Base-by-base conservation (phyloP, 2,797 vertebrate genomes). In the Lithobates pipiens region DNA sequence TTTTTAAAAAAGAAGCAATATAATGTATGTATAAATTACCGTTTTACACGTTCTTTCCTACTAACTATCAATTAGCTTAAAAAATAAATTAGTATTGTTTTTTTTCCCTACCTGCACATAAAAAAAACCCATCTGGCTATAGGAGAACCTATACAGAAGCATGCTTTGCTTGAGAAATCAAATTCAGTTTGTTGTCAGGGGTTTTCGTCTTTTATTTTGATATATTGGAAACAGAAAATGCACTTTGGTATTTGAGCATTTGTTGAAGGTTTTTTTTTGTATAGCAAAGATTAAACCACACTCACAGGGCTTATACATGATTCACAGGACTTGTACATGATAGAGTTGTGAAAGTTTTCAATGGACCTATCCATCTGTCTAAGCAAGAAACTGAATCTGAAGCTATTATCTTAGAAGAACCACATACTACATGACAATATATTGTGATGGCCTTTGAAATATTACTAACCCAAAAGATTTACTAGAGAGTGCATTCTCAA, bases 211-310 rank as follows among this genome's bases (percentile, higher is more conserved):
- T 67, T 18, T 78, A 18, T 78, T 16, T 46, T 34, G 13, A n/a
- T 80, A 23, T 80, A 71, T 80, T 34, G 42, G 42, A 71, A 54
- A 71, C 27, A 36, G 29, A 32, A 32, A 71, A 50, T 44, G 18
- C 29, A 39, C 46, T 81, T 72, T 80, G 69, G 63, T 65, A 65
- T 65, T 65, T 42, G 70, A 72, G 36, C 23, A 72, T 72, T 44
- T 72, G 36, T 72, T 42, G 70, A 72, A 80, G 10, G 3, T 36
- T 54, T 18, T 57, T 18, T 54, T 57, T 75, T 75, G 29, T 18
- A 82, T 82, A 46, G 29, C 70, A 74, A 44, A 75, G 70, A 82
- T 82, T 74, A 81, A 72, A 27, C 32, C 39, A 11, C 69, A 81
- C 72, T 81, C 32, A 57, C 15, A 27, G 69, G 50, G 69, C 50